Percentiles rank a stretch among this genome's conserved stretches.
Conservation (phyloP, 2,888 invertebrate species). For the Papilio elwesi region DNA sequence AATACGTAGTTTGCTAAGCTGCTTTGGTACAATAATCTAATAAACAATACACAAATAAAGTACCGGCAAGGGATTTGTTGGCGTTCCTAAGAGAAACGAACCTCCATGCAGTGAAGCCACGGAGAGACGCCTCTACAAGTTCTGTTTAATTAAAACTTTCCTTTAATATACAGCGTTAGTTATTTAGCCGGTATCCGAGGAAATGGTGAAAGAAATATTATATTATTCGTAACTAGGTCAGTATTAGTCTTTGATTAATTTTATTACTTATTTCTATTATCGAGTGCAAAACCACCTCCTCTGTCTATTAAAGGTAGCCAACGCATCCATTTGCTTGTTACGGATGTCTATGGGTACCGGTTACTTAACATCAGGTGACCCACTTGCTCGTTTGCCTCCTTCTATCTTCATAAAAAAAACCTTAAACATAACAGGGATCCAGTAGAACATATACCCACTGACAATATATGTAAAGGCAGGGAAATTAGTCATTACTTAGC, state of each 20-base stretch:
- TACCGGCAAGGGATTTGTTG: slow-evolving; percentile 8
- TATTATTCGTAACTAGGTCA: slow-evolving; percentile 20
- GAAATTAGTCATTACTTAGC: not conserved
- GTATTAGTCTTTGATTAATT: not conserved
- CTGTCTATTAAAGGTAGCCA: no score
- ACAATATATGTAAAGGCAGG: slow-evolving; percentile 11
- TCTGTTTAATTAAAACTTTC: slow-evolving; percentile 32
- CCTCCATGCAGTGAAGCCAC: slow-evolving; percentile 1
- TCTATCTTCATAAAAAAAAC: not conserved
- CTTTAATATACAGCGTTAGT: slow-evolving; percentile 14
- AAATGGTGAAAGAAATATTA: slow-evolving; percentile 11
- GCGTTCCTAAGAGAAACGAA: slow-evolving; percentile 19
- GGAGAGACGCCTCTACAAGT: slow-evolving; percentile 12
- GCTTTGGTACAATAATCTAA: not conserved
- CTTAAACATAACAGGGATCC: not conserved
- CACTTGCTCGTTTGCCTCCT: not conserved
- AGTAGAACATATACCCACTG: not conserved
- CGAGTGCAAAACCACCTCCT: not conserved
- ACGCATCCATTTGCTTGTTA: no score
- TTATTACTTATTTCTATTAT: not conserved
- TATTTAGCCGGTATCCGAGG: slow-evolving; percentile 6
- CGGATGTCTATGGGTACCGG: no score
- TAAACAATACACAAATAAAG: slow-evolving; percentile 2
- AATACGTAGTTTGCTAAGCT: not conserved
- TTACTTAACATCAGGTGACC: no score